phyloP scores from a whole-genome alignment of 2,113 vertebrate species.

The Ceratotherium simum region DNA sequence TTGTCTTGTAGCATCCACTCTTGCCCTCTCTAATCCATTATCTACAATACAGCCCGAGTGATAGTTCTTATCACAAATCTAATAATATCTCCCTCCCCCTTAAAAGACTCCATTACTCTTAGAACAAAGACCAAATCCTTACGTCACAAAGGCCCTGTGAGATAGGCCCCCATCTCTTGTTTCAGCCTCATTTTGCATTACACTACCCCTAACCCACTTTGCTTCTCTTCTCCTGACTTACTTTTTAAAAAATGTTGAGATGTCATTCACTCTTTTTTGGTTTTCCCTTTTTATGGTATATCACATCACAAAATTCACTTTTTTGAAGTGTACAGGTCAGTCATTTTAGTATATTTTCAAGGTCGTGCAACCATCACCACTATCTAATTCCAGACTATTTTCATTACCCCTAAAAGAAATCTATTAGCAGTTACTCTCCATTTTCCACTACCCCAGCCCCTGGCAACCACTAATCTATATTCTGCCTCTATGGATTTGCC shows the following conservation, averaged over 20 bases:
- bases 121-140: neutral
- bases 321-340: neutral
- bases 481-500: neutral
- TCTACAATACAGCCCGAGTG: neutral
- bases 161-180: neutral
- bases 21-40: neutral
- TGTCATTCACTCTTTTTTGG: neutral
- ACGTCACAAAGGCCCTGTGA: neutral
- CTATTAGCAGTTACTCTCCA: neutral
- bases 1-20: neutral
- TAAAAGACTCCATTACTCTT: neutral
- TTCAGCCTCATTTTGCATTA: neutral
- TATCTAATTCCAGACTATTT: neutral
- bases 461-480: neutral
- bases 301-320: neutral
- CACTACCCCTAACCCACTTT: neutral
- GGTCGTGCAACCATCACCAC: neutral
- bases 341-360: neutral
- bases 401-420: neutral
- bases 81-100: neutral
- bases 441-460: neutral
- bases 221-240: neutral
- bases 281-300: neutral
- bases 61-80: neutral
- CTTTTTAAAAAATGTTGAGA: neutral